Evolutionary conservation across 2,113 vertebrate genomes (phyloP).

Genomic region (Myiozetetes cayanensis): DNA sequence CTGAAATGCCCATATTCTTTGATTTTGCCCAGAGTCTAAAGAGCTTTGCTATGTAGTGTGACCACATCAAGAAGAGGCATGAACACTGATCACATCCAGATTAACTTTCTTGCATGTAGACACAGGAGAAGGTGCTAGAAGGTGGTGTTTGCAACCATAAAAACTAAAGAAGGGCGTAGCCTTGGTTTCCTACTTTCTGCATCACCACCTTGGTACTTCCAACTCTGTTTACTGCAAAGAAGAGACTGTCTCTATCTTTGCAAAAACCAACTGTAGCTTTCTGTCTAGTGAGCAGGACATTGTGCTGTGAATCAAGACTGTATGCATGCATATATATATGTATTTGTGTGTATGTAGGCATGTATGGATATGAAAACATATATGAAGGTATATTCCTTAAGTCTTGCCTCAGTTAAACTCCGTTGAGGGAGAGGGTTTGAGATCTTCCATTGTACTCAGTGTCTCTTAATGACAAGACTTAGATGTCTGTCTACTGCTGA

Average conservation of each 20-base stretch:
- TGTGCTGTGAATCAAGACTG: not conserved
- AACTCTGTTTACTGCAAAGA: not conserved
- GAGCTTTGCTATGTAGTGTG: not conserved
- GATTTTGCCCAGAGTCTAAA: not conserved
- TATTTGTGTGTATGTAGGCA: no score
- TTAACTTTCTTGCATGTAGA: not conserved
- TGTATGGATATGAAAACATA: not conserved
- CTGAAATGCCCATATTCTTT: not conserved
- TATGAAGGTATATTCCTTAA: not conserved
- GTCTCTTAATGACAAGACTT: not conserved
- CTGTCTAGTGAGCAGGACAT: not conserved
- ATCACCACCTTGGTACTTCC: rapidly evolving
- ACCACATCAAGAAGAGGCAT: not conserved
- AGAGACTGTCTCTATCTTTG: not conserved
- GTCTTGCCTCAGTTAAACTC: not conserved
- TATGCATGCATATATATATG: rapidly evolving
- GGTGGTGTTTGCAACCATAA: not conserved
- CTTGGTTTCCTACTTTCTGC: not conserved
- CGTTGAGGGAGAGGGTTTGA: not conserved
- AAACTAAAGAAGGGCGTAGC: not conserved
- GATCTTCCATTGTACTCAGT: not conserved
- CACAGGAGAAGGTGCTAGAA: not conserved
- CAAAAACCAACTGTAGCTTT: not conserved
- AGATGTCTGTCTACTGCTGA: not conserved
- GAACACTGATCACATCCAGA: not conserved